Conservation (phyloP, 2,113 vertebrate genomes). For the Oreochromis niloticus region DNA sequence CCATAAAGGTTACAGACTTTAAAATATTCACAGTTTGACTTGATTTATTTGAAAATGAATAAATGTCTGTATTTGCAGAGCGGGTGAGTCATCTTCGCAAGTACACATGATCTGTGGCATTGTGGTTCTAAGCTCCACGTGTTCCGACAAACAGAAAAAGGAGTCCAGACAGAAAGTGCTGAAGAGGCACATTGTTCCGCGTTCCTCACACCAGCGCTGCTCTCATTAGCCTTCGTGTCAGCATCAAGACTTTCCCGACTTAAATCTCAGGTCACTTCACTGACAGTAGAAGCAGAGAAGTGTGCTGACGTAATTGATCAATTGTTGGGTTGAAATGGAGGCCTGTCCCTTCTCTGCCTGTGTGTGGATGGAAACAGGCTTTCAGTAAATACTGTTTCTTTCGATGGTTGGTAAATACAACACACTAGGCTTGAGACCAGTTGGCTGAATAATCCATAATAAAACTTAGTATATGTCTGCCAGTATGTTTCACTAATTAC, state of each 20-base stretch:
- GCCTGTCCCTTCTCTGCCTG: background rate
- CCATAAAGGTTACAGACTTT: rapidly evolving
- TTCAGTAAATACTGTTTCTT: background rate
- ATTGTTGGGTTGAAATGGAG: background rate
- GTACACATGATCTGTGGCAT: conserved; percentile 18
- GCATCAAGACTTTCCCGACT: background rate
- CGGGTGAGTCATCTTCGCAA: background rate
- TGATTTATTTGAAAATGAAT: background rate
- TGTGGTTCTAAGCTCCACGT: conserved; percentile 68
- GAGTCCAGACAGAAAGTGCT: conserved; percentile 22
- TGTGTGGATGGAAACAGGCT: background rate
- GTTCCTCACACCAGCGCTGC: background rate
- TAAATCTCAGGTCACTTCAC: background rate
- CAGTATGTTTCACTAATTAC: background rate
- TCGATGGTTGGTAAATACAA: background rate
- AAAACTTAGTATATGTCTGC: background rate
- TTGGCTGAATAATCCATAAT: background rate
- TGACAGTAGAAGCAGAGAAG: background rate
- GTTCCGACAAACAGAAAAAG: conserved; percentile 62
- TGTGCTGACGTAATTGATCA: background rate
- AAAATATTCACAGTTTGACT: background rate
- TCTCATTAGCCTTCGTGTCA: no score
- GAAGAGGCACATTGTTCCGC: conserved; percentile 9
- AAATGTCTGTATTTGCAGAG: background rate
- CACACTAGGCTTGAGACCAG: background rate